These are phyloP conservation scores for Dendrocincla tyrannina DNA, from an alignment of 2,797 vertebrate genomes.

Conservation along the genomic window DNA sequence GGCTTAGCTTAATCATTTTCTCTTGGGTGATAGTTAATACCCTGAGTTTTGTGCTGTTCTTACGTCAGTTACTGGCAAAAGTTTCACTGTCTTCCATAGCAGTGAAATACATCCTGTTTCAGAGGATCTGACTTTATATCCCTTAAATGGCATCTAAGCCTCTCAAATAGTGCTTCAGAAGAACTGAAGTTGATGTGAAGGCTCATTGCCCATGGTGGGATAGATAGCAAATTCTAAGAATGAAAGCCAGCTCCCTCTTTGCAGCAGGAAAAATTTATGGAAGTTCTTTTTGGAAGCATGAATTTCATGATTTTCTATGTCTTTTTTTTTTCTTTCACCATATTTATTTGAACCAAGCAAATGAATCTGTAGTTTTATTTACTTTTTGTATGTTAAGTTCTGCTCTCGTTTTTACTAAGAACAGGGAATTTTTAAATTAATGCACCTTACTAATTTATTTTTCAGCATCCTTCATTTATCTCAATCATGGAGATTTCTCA, in stretches of 20 bases:
- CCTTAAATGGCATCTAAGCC: neutral
- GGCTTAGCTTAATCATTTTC: conserved; percentile 6
- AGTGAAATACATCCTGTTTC: neutral
- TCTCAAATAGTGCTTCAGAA: neutral
- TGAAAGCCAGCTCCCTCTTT: neutral
- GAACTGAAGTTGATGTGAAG: neutral
- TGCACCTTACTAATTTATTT: conserved; percentile 19
- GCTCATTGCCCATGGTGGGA: neutral
- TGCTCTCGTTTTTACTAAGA: neutral
- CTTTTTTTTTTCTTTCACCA: neutral
- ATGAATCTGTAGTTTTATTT: neutral
- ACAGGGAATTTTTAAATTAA: neutral
- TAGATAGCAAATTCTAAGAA: neutral
- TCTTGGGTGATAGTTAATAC: neutral
- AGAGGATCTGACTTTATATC: neutral
- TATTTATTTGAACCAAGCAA: neutral
- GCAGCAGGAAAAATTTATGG: neutral
- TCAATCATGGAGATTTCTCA: conserved; percentile 91
- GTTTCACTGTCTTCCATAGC: neutral
- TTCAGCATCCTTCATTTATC: conserved; percentile 85
- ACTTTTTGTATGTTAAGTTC: neutral
- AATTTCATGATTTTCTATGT: neutral
- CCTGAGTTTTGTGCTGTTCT: neutral
- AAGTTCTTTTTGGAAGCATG: neutral
- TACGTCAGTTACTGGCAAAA: neutral